Evolutionary conservation across 2,797 vertebrate genomes (phyloP).

Genomic region (Pterois miles): DNA sequence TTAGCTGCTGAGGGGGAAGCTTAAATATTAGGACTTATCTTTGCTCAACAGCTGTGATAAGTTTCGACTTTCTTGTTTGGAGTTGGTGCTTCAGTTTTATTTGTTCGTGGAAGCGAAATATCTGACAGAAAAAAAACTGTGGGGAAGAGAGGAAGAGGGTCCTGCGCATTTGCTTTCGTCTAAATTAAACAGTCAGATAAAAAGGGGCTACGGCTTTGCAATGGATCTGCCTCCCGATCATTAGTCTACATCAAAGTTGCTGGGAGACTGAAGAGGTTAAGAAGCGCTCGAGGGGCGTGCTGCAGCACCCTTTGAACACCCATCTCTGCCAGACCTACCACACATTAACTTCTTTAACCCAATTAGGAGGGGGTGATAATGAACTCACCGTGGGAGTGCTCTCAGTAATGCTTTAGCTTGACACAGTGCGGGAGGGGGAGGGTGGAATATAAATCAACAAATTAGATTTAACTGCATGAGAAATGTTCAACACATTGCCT

Average conservation of each 20-base stretch:
- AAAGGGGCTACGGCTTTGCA: slow-evolving; percentile 53
- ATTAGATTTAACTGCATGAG: slow-evolving; percentile 51
- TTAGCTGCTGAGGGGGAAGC: slow-evolving; percentile 76
- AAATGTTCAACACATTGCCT: slow-evolving; percentile 23
- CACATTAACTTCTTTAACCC: slow-evolving; percentile 78
- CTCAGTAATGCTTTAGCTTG: slow-evolving; percentile 58
- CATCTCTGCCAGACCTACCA: slow-evolving; percentile 73
- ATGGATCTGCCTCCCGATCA: slow-evolving; percentile 68
- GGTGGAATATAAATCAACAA: slow-evolving; percentile 62
- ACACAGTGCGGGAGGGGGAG: slow-evolving; percentile 11
- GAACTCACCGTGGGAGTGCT: slow-evolving; percentile 69
- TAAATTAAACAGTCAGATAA: slow-evolving; percentile 67
- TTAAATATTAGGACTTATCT: slow-evolving; percentile 80
- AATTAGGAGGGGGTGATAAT: slow-evolving; percentile 79
- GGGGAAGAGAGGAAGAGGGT: slow-evolving; percentile 17
- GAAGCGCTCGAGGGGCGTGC: slow-evolving; percentile 60
- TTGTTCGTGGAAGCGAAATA: slow-evolving; percentile 65
- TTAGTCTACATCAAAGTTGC: slow-evolving; percentile 80
- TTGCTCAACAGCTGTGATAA: slow-evolving; percentile 77
- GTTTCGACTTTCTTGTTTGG: slow-evolving; percentile 69
- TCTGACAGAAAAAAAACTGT: slow-evolving; percentile 24
- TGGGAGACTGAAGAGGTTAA: slow-evolving; percentile 75
- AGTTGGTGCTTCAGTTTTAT: slow-evolving; percentile 61
- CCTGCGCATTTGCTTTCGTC: slow-evolving; percentile 34
- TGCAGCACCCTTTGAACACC: slow-evolving; percentile 73